phyloP scores from a whole-genome alignment of 2,113 vertebrate species.

The Etia nguti region DNA sequence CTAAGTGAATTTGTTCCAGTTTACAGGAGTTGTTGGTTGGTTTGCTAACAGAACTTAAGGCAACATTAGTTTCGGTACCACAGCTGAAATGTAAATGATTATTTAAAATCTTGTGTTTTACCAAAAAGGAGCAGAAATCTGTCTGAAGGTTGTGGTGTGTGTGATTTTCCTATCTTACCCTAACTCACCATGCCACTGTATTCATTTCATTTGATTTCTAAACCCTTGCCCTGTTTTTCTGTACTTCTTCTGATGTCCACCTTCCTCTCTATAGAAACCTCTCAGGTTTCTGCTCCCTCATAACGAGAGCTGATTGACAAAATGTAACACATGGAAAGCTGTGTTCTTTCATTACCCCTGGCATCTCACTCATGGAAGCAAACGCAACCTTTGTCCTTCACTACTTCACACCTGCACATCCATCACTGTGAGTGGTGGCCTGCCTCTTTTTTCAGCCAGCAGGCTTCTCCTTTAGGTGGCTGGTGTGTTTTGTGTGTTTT shows the following conservation, averaged over 20 bases:
- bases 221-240: no score
- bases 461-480: neutral
- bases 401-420: neutral
- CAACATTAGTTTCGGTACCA: neutral
- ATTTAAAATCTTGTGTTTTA: no score
- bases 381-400: neutral
- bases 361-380: neutral
- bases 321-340: neutral
- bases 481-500: neutral
- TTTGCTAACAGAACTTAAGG: neutral
- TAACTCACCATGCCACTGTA: no score
- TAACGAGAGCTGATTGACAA: neutral
- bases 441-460: neutral
- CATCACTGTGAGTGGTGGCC: constrained; percentile 8
- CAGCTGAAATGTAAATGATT: no score
- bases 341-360: neutral
- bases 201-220: no score
- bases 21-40: neutral
- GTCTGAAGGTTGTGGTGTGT: no score
- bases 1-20: neutral
- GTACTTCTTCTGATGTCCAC: no score
- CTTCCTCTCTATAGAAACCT: neutral
- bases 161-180: no score
- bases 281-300: neutral
- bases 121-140: no score